phyloP scores from a whole-genome alignment of 2,888 invertebrate genomes.

The Eupelmus urozonus region DNA sequence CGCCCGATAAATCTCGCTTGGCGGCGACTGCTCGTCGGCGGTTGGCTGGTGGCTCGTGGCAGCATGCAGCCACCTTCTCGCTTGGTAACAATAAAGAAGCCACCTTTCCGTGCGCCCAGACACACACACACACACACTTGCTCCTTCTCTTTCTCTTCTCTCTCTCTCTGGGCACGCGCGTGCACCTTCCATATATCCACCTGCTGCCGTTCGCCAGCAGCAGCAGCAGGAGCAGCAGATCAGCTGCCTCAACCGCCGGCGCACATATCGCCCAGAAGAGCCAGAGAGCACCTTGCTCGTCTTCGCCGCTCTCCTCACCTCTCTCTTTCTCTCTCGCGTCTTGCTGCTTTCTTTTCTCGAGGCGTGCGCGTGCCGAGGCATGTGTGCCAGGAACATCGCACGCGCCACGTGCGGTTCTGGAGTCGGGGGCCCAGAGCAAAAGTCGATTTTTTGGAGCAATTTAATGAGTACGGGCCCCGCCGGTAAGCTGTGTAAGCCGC shows the following conservation, averaged over 20 bases:
- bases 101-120: slow-evolving; percentile 73
- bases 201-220: slow-evolving; percentile 72
- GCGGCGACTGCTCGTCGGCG: not conserved
- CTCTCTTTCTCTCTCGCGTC: slow-evolving; percentile 39
- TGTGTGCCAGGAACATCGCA: not conserved
- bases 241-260: slow-evolving; percentile 70
- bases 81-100: slow-evolving; percentile 76
- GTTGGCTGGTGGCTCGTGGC: slow-evolving; percentile 54
- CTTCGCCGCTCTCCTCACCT: slow-evolving; percentile 13
- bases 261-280: slow-evolving; percentile 1
- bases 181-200: slow-evolving; percentile 69
- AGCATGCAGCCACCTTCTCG: slow-evolving; percentile 55
- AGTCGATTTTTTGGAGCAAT: not conserved
- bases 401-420: not conserved
- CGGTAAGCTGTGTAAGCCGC: not conserved
- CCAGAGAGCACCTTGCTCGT: slow-evolving; percentile 27
- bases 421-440: not conserved
- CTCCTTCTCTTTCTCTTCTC: slow-evolving; percentile 60
- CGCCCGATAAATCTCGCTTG: not conserved
- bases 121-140: slow-evolving; percentile 67
- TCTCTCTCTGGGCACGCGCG: slow-evolving; percentile 57
- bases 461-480: not conserved
- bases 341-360: slow-evolving; percentile 24
- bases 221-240: slow-evolving; percentile 72
- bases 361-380: slow-evolving; percentile 14